Conservation (phyloP, 1,140 invertebrate genomes). For the Polypedilum pembai region DNA sequence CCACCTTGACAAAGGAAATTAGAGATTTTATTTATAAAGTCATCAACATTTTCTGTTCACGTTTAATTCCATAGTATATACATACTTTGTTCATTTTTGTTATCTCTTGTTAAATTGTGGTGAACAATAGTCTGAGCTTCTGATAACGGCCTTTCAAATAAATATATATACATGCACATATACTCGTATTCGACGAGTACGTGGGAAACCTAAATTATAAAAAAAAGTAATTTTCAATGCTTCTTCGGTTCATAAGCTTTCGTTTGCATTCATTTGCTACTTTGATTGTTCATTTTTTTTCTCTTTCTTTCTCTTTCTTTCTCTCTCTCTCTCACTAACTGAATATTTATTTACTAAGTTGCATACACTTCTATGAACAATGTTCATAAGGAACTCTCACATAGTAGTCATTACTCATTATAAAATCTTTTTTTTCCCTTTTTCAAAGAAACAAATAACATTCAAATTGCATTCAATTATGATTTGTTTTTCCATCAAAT, state of each 20-base stretch:
- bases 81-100: constrained; percentile 26
- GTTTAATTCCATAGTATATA: not conserved
- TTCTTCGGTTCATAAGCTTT: not conserved
- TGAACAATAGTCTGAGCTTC: constrained; percentile 1
- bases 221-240: not conserved
- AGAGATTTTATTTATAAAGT: not conserved
- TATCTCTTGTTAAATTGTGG: constrained; percentile 11
- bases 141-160: constrained; percentile 29
- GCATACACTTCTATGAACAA: no score
- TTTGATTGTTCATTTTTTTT: not conserved
- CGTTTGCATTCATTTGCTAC: constrained; percentile 12
- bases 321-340: no score
- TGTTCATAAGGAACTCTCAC: no score
- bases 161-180: constrained; percentile 14
- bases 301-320: not conserved
- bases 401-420: no score
- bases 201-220: constrained; percentile 6
- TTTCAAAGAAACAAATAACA: no score
- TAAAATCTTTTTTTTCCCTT: no score
- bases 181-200: not conserved
- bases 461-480: no score
- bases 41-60: constrained; percentile 17
- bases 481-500: no score
- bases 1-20: not conserved
- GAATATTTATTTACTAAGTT: no score